phyloP scores from a whole-genome alignment of 2,113 vertebrate species.

The Ochotona curzoniae region DNA sequence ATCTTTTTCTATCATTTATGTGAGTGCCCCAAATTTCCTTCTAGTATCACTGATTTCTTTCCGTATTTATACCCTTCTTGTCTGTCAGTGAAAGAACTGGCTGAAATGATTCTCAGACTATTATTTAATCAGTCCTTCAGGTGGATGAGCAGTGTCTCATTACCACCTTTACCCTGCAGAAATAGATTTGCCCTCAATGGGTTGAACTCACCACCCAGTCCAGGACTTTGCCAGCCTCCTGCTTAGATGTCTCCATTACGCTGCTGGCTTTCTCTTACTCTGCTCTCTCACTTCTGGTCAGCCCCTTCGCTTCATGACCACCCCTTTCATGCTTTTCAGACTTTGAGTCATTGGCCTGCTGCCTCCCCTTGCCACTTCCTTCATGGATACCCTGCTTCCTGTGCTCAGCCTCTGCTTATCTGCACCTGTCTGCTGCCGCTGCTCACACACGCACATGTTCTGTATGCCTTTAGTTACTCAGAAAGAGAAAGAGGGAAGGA shows the following conservation, averaged over 20 bases:
- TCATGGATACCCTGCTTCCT: neutral
- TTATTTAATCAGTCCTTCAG: neutral
- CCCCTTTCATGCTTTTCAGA: neutral
- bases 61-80: neutral
- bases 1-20: neutral
- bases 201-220: neutral
- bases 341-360: neutral
- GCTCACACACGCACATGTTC: neutral
- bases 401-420: neutral
- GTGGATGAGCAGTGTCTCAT: neutral
- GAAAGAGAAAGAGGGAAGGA: neutral
- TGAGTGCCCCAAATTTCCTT: neutral
- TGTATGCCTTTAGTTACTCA: conserved; percentile 43
- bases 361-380: neutral
- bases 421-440: neutral
- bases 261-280: neutral
- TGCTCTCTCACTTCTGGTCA: neutral
- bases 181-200: neutral
- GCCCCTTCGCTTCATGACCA: neutral
- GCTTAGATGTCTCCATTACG: neutral
- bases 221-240: neutral
- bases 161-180: neutral
- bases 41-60: neutral
- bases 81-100: neutral
- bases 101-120: neutral